A percentile compares a stretch with the other conserved stretches of the same genome.
phyloP scores from a whole-genome alignment of 2,797 vertebrate genomes.

The Sebastes diaconus region DNA sequence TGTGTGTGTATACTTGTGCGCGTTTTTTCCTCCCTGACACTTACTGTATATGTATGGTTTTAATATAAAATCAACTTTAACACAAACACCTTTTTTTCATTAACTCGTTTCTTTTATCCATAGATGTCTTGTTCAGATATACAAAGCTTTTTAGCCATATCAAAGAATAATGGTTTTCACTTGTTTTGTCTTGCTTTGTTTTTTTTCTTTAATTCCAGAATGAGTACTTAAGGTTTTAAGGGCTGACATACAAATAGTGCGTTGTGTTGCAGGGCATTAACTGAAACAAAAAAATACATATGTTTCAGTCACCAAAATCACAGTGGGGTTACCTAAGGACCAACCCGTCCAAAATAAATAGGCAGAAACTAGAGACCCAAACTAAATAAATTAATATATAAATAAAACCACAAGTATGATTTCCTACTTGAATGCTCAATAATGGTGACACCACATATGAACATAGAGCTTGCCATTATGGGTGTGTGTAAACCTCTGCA shows the following conservation, averaged over 20 bases:
- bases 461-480: not conserved
- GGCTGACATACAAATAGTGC: constrained; percentile 1
- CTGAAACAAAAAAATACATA: not conserved
- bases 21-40: not conserved
- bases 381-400: not conserved
- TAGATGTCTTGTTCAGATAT: constrained; percentile 8
- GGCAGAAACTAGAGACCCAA: not conserved
- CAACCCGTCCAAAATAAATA: not conserved
- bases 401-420: not conserved
- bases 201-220: constrained; percentile 8
- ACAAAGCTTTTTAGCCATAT: constrained; percentile 14
- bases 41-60: not conserved
- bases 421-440: not conserved
- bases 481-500: not conserved
- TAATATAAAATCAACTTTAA: not conserved
- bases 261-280: constrained; percentile 7
- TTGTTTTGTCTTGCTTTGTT: constrained; percentile 4
- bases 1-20: not conserved
- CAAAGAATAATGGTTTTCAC: constrained; percentile 34
- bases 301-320: not conserved
- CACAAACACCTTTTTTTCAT: not conserved
- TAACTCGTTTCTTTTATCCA: not conserved
- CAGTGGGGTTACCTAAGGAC: not conserved
- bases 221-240: constrained; percentile 23
- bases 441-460: not conserved